Base-by-base conservation (phyloP, 2,113 vertebrate species). In the Scortum barcoo region DNA sequence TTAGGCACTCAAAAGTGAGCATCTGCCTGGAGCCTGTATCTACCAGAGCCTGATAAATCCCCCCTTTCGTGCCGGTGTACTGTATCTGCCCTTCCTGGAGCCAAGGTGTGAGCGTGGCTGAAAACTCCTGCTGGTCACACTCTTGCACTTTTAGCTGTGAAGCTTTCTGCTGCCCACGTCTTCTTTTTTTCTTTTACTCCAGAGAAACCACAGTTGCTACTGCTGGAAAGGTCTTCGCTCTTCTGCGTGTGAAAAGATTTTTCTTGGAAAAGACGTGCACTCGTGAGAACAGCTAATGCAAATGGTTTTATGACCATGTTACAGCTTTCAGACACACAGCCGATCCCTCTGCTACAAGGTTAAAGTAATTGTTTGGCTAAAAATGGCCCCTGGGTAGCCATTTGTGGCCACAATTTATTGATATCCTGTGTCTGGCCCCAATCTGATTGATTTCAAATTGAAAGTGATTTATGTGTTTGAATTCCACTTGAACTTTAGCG, bases 381-480 rank as follows among this genome's bases (percentile, higher is more conserved):
- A 53, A 50, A 17, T 1, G 70, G 76, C 56, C 68, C 50, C 83
- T 10, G 33, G 67, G 5, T 20, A n/a, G 72, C 46, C 24, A 30
- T 86, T 86, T 79, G 87, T 80, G 81, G 83, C 54, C 17, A 12
- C 42, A 12, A 11, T 89, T 81, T 56, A 84, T 58, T 53, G 57
- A 76, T 63, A 66, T 67, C 61, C 58, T 0, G 56, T 66, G 50
- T 56, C 73, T 57, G 7, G 30, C 20, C 74, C 30, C 4, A 12
- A 77, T 62, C 54, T 67, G 57, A 86, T 85, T 0, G 1, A 91
- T 74, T 71, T 85, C 58, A 63, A 76, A 78, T 76, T 77, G 12
- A 60, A 58, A 6, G 4, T 61, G 74, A 92, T 86, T 86, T 66
- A 78, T 72, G 48, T n/a, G 57, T 67, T 62, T 67, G 57, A 84